Base-by-base conservation (phyloP, 2,888 invertebrate genomes). In the Tenthredo amoena region DNA sequence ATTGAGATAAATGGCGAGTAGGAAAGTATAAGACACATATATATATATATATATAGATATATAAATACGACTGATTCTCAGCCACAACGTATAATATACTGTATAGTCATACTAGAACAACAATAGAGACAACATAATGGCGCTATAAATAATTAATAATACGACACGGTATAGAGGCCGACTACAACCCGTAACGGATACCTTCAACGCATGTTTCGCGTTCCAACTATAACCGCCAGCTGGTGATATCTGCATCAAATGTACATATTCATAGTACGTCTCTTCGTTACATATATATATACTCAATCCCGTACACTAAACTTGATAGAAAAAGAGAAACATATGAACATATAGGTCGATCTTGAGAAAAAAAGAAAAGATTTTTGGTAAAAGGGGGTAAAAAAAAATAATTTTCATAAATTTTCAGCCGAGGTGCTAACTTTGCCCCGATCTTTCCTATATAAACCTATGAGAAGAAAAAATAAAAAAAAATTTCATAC, bases 61-160 rank as follows among this genome's bases (percentile, higher is more conserved):
- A 12, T 68, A 47, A 37, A 50, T 55, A 37, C 55, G 47, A 50
- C 50, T 40, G 55, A 50, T 74, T 76, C 76, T 37, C 76, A 76
- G 26, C 76, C 6, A 40, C 5, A 26, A 76, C 71, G n/a, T 37
- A 37, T 47, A 76, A 26, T 47, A 15, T 76, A 43, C 31, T 26
- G 31, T 21, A 79, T 12, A 79, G 77, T 77, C 37, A 26, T 50
- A 34, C 55, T 68, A 31, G 79, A 65, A 83, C 88, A 88, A 91
- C 90, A 91, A 91, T 89, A 87, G 90, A 89, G 90, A 91, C 90
- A 91, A 90, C 89, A 90, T 92, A 92, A 92, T 91, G 91, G 91
- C 89, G 91, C 91, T 90, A 91, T 92, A 91, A 91, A 92, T 91
- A 92, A 92, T 91, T 90, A 91, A 91, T 91, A 90, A 91, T 91